Evolutionary conservation across 2,113 vertebrate genomes (phyloP), one percentile per base, ranked within the genome.

Genomic region (Aythya baeri): DNA sequence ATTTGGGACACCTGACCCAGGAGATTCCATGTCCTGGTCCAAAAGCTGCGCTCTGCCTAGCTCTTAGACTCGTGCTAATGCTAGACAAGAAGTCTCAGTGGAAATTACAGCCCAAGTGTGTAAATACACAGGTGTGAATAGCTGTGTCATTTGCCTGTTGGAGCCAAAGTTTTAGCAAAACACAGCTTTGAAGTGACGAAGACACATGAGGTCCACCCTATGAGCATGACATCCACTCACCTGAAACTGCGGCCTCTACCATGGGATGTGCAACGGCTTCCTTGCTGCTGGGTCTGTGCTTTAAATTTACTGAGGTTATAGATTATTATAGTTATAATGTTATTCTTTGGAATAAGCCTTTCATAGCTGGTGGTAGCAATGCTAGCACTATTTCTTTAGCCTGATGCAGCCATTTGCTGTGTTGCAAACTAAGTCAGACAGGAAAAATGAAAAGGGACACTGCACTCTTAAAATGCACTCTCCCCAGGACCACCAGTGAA

Each of bases 51-150:
- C n/a, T 68, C 32, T 66, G 52, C 36, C n/a, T 26, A 31, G 20
- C 1, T 1, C 25, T 61, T 38, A 29, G 34, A 26, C 29, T 38
- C 1, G 0, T 36, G 44, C 38, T 21, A 23, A 52, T 13, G 50
- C 0, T 1, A 83, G 57, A 13, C 20, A 38, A 23, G 27, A 58
- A n/a, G 41, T 43, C 31, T 34, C 20, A 4, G 31, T 87, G 27
- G 65, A 66, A 77, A n/a, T 14, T 17, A 26, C 22, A 59, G 25
- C 66, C 20, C 27, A 26, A 20, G 46, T 34, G 23, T 54, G 65
- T 38, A 38, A 54, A 27, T 8, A 41, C 17, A 4, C 32, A 27
- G 27, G 18, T 49, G 50, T 44, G 58, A 52, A 36, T 20, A 11
- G 43, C 17, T 25, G 34, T 18, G 22, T 25, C 66, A 27, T 21